These are phyloP conservation scores for Schizopygopsis pylzovi DNA, from an alignment of 2,797 vertebrate species.

Conservation along the genomic window DNA sequence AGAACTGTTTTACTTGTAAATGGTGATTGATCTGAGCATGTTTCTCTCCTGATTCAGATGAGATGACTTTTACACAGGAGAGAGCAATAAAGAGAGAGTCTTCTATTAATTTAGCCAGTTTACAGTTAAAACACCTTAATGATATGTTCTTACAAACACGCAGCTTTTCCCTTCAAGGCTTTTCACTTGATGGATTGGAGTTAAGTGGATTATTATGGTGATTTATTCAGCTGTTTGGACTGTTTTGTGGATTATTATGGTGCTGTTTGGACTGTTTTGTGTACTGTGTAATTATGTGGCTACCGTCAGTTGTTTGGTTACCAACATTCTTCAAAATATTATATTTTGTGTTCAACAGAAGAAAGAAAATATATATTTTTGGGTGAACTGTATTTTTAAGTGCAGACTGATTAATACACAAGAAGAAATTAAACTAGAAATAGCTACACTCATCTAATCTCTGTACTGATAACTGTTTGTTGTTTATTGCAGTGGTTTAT, in stretches of 20 bases:
- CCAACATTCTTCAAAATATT: neutral
- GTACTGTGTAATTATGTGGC: neutral
- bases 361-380: too few species aligned
- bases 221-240: too few species aligned
- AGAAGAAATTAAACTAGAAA: too few species aligned
- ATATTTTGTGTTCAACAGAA: neutral
- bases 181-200: neutral
- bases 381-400: neutral
- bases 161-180: neutral
- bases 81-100: neutral
- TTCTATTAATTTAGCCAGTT: too few species aligned
- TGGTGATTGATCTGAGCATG: neutral
- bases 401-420: too few species aligned
- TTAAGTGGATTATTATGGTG: too few species aligned
- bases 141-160: neutral
- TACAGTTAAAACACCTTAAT: too few species aligned
- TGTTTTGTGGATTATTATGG: neutral
- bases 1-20: too few species aligned
- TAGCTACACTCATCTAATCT: too few species aligned
- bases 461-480: too few species aligned
- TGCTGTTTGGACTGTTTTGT: too few species aligned
- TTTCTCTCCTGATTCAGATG: neutral
- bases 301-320: neutral
- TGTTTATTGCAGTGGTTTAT: too few species aligned
- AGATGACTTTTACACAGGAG: neutral